These are phyloP conservation scores for Allacma fusca DNA, from an alignment of 2,888 invertebrate genomes.

Conservation along the genomic window DNA sequence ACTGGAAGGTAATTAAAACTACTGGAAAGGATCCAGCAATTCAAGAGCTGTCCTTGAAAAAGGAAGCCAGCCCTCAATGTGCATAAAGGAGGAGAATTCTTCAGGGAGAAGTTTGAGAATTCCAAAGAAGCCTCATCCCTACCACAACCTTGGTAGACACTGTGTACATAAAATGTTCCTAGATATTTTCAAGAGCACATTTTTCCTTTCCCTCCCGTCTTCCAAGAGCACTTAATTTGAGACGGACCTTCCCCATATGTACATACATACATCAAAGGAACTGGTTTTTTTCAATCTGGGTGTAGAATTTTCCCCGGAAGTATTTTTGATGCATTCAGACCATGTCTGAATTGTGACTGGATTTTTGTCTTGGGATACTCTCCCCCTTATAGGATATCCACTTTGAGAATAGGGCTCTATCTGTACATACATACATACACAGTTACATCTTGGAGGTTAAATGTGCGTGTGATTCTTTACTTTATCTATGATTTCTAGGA, in stretches of 20 bases:
- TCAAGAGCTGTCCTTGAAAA: not conserved
- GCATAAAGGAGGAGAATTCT: constrained; percentile 1
- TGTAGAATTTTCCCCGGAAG: too few relatives aligned
- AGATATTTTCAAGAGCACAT: not conserved
- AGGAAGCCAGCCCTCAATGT: not conserved
- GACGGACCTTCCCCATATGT: not conserved
- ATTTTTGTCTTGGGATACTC: too few relatives aligned
- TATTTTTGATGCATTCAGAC: too few relatives aligned
- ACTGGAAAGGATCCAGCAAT: not conserved
- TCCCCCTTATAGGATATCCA: too few relatives aligned
- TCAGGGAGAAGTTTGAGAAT: not conserved
- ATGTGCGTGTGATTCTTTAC: not conserved
- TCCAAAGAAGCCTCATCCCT: not conserved
- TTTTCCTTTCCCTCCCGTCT: constrained; percentile 2
- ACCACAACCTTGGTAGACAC: not conserved
- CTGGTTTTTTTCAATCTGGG: too few relatives aligned
- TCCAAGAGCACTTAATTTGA: constrained; percentile 25
- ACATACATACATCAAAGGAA: too few relatives aligned
- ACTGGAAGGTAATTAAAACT: not conserved
- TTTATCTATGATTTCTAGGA: not conserved
- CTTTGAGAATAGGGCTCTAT: too few relatives aligned
- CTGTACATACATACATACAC: too few relatives aligned
- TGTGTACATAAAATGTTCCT: not conserved
- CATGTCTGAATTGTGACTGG: too few relatives aligned
- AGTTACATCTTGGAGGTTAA: too few relatives aligned